Conservation (phyloP, 2,797 vertebrate species). For the Lacerta bilineata region DNA sequence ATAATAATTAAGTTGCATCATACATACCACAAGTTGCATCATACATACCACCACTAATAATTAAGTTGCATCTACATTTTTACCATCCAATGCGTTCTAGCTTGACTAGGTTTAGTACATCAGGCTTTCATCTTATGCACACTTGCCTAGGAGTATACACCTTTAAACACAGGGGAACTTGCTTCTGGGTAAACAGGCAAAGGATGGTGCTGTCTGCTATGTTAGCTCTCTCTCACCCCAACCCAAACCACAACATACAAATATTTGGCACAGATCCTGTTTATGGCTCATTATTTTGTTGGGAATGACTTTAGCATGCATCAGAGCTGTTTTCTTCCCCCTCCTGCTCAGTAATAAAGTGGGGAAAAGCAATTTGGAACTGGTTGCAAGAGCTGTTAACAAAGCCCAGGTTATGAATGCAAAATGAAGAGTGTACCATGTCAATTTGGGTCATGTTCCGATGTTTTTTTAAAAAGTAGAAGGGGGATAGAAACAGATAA, state of each 20-base stretch:
- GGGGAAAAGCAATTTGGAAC: slow-evolving; percentile 7
- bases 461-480: not conserved
- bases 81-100: not conserved
- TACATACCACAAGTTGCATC: not conserved
- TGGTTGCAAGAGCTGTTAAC: not conserved
- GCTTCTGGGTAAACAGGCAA: no score
- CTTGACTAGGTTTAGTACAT: not conserved
- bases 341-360: not conserved
- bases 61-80: not conserved
- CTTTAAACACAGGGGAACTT: not conserved
- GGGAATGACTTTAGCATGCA: not conserved
- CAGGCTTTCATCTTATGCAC: not conserved
- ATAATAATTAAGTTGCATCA: not conserved
- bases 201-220: not conserved
- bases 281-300: not conserved
- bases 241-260: not conserved
- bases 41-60: not conserved
- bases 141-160: not conserved
- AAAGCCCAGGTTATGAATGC: not conserved
- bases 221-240: not conserved
- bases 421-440: not conserved
- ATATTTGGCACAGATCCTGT: not conserved
- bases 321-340: not conserved
- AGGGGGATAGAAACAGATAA: not conserved
- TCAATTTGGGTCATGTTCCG: not conserved